Percentiles rank a stretch among this genome's conserved stretches.
These are phyloP conservation scores for Diplodus sargus DNA, from an alignment of 2,797 vertebrate genomes.

Conservation along the genomic window DNA sequence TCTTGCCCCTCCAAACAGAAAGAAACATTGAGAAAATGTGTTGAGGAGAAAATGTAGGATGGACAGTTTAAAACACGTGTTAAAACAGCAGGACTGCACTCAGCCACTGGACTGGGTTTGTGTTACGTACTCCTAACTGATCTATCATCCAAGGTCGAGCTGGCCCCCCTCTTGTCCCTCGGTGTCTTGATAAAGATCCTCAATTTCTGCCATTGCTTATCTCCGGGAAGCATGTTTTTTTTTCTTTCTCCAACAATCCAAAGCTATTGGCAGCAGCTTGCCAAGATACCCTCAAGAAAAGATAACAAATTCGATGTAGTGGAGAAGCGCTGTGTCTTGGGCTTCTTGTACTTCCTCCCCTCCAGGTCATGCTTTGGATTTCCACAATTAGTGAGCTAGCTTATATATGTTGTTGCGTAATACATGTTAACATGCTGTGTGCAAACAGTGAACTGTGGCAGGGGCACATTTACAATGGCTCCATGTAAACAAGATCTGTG, in stretches of 20 bases:
- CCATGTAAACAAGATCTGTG: conserved; percentile 56
- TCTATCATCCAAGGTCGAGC: conserved; percentile 66
- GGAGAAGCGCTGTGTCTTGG: conserved; percentile 30
- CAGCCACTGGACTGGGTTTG: conserved; percentile 6
- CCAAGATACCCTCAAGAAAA: conserved; percentile 62
- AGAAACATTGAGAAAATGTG: background rate
- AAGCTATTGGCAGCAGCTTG: conserved; percentile 64
- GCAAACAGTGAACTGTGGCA: conserved; percentile 28
- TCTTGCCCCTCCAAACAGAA: background rate
- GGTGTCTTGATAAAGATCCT: conserved; percentile 74
- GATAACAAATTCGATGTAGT: conserved; percentile 58
- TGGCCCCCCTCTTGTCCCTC: conserved; percentile 43
- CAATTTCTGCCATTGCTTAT: conserved; percentile 75
- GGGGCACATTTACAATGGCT: conserved; percentile 26
- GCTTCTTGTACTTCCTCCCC: conserved; percentile 30
- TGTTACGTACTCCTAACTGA: conserved; percentile 40
- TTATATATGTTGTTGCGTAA: conserved; percentile 38
- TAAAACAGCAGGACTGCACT: conserved; percentile 20
- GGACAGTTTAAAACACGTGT: conserved; percentile 11
- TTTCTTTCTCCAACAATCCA: conserved; percentile 63
- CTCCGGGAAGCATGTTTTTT: conserved; percentile 63
- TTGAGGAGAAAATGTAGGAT: background rate
- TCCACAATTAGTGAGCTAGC: conserved; percentile 47
- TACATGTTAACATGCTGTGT: conserved; percentile 46
- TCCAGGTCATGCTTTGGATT: conserved; percentile 46